These are phyloP conservation scores for Phodopus roborovskii DNA, from an alignment of 2,113 vertebrate genomes.

Conservation along the genomic window DNA sequence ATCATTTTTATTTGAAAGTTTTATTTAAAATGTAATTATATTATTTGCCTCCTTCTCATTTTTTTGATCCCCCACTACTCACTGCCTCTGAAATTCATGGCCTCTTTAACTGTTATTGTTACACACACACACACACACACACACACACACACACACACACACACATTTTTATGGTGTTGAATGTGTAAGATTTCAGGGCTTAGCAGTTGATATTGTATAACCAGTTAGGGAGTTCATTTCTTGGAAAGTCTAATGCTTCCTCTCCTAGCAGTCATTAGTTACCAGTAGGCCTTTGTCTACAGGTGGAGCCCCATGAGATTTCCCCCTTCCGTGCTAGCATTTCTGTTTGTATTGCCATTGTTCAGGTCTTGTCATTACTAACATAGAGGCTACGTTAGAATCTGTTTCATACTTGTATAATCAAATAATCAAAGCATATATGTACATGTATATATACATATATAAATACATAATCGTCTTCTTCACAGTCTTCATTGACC, in stretches of 20 bases:
- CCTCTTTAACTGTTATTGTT: background rate
- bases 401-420: background rate
- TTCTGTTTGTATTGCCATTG: too few relatives aligned
- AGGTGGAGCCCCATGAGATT: background rate
- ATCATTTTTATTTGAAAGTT: background rate
- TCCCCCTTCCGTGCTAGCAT: background rate
- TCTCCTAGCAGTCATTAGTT: background rate
- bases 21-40: background rate
- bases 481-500: background rate
- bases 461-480: background rate
- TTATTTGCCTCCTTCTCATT: background rate
- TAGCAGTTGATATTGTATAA: background rate
- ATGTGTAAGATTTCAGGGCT: background rate
- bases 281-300: background rate
- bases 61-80: background rate
- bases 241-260: background rate
- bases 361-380: background rate
- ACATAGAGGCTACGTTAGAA: background rate
- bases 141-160: too few relatives aligned
- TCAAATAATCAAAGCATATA: conserved; percentile 1
- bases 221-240: background rate
- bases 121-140: background rate
- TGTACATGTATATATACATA: background rate
- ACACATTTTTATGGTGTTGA: background rate
- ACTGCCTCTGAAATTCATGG: background rate